phyloP scores from a whole-genome alignment of 2,113 vertebrate species.

The Gobius niger region DNA sequence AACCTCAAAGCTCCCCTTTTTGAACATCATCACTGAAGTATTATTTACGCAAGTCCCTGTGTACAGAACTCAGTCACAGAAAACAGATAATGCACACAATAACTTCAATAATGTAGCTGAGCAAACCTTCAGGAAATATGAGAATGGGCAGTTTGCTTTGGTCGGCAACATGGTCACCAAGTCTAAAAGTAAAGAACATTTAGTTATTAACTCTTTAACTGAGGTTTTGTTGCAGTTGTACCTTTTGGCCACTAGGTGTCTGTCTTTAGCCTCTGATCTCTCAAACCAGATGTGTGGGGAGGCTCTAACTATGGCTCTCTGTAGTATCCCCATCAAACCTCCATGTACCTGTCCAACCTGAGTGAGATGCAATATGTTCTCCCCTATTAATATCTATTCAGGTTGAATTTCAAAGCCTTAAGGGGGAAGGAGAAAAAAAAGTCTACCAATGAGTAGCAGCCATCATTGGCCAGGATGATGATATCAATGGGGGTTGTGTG shows the following conservation, averaged over 20 bases:
- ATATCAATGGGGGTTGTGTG: slow-evolving; percentile 96
- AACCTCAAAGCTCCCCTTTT: slow-evolving; percentile 98
- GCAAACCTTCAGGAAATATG: slow-evolving; percentile 96
- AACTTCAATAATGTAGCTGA: no score
- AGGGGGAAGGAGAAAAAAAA: neutral
- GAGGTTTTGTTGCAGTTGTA: slow-evolving; percentile 57
- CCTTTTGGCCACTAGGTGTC: slow-evolving; percentile 91
- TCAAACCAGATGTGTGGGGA: slow-evolving; percentile 93
- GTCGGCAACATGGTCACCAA: slow-evolving; percentile 89
- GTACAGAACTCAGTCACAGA: neutral
- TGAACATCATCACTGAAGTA: slow-evolving; percentile 99
- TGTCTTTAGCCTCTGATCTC: slow-evolving; percentile 94
- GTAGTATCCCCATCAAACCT: slow-evolving; percentile 90
- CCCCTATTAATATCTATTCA: slow-evolving; percentile 17
- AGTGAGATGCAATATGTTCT: slow-evolving; percentile 1
- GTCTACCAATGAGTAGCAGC: slow-evolving; percentile 95
- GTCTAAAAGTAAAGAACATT: slow-evolving; percentile 66
- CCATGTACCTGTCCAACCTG: slow-evolving; percentile 90
- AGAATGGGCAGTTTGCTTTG: slow-evolving; percentile 95
- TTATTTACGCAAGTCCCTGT: slow-evolving; percentile 98
- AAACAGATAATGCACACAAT: neutral
- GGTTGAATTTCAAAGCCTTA: neutral
- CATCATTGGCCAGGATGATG: slow-evolving; percentile 94
- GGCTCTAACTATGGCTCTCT: slow-evolving; percentile 89
- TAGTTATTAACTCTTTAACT: neutral